Percentiles rank a stretch among this genome's conserved stretches.
These are phyloP conservation scores for Luperina nickerlii DNA, from an alignment of 2,888 invertebrate genomes.

Conservation along the genomic window DNA sequence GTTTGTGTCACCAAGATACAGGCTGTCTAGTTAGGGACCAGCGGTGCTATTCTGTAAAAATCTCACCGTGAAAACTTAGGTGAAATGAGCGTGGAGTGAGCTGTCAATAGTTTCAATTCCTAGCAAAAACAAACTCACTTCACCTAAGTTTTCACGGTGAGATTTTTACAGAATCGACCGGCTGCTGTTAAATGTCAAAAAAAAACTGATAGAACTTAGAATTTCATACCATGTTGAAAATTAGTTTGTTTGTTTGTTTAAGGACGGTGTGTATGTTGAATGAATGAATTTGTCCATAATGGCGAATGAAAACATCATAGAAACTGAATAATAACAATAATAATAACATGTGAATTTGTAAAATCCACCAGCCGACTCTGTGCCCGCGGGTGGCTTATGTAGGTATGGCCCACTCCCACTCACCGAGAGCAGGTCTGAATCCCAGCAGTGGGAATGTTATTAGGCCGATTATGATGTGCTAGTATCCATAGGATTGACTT, in stretches of 20 bases:
- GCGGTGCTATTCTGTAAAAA: too few relatives aligned
- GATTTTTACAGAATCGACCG: too few relatives aligned
- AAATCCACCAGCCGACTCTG: background rate
- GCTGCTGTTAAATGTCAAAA: background rate
- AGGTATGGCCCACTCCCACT: background rate
- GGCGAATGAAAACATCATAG: background rate
- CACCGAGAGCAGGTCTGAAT: background rate
- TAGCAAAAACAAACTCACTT: too few relatives aligned
- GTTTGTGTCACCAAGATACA: background rate
- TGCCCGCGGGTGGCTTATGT: background rate
- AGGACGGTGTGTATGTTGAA: background rate
- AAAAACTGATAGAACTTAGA: too few relatives aligned
- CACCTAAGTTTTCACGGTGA: too few relatives aligned
- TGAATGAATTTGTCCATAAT: background rate
- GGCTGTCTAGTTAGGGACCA: background rate
- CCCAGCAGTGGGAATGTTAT: background rate
- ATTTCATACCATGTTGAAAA: background rate
- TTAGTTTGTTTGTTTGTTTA: background rate
- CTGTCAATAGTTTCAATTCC: too few relatives aligned
- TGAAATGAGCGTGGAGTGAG: too few relatives aligned
- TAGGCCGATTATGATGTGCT: background rate
- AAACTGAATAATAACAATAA: background rate
- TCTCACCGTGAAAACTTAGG: too few relatives aligned
- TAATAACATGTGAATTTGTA: background rate
- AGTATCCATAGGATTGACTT: background rate